These are phyloP conservation scores for Leptinotarsa tumamoca DNA, from an alignment of 2,888 invertebrate genomes.

Conservation along the genomic window DNA sequence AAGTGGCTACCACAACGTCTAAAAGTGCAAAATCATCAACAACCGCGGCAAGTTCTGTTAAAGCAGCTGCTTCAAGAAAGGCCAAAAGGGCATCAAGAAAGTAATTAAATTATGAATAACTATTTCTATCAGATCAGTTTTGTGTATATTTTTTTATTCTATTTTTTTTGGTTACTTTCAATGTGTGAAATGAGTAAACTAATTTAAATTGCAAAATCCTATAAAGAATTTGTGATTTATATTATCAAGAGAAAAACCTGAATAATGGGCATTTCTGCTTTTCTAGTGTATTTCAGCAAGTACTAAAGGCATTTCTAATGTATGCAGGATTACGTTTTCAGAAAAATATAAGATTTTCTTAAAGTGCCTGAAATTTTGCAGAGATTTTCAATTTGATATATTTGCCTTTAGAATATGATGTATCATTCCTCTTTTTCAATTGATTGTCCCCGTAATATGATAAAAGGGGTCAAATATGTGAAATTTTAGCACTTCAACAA, in stretches of 20 bases:
- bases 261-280: conserved; percentile 22
- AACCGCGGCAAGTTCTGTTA: conserved; percentile 33
- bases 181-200: conserved; percentile 38
- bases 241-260: conserved; percentile 30
- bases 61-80: conserved; percentile 36
- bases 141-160: conserved; percentile 53
- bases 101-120: conserved; percentile 42
- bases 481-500: too few species aligned
- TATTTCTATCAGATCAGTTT: conserved; percentile 44
- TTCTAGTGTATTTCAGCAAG: too few species aligned
- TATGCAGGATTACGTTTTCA: too few species aligned
- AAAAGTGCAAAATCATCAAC: conserved; percentile 41
- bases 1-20: conserved; percentile 41
- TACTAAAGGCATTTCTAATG: too few species aligned
- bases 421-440: too few species aligned
- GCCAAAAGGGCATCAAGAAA: conserved; percentile 51
- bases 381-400: too few species aligned
- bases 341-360: too few species aligned
- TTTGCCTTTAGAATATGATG: too few species aligned
- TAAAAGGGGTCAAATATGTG: too few species aligned
- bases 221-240: conserved; percentile 44
- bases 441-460: too few species aligned
- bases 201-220: conserved; percentile 45
- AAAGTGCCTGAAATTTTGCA: too few species aligned
- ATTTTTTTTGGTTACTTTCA: conserved; percentile 38